Base-by-base conservation (phyloP, 2,797 vertebrate species). In the Paratrypauchen microcephalus region DNA sequence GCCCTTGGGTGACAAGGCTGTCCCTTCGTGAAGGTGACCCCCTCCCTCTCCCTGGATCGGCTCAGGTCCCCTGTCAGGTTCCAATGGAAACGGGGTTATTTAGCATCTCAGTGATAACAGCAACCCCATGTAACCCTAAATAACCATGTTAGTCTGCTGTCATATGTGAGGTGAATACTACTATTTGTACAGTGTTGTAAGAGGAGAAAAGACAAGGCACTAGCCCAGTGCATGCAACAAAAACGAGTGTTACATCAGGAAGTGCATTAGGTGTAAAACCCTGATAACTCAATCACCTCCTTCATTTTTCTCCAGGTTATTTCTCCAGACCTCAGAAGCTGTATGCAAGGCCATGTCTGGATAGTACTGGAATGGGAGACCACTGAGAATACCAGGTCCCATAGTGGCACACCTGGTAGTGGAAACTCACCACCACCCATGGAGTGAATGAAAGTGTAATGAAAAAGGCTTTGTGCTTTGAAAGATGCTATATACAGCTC, bases 51-150 rank as follows among this genome's bases (percentile, higher is more conserved):
- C 83, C 71, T 83, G 78, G 83, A 80, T 76, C 84, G 71, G 48
- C 83, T 84, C 83, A 82, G 79, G 77, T 82, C 77, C 74, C 79
- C 80, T 83, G 86, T 83, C 88, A 83, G 81, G 82, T 86, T 85
- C 84, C 90, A 73, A 75, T 85, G 82, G 84, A 82, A 80, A 74
- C 81, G 90, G 70, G 87, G 90, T 92, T 91, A 91, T 93, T 92
- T 92, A 91, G 79, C 89, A 78, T 86, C 82, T 91, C 93, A 92
- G 92, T 91, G 88, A 92, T 92, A 89, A 89, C 89, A 84, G 84
- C 80, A 70, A 80, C 82, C 73, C 72, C 76, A 36, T 81, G 73
- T 32, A 67, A 55, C 77, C 72, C 70, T 68, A 68, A 68, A 52
- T 72, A 62, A 73, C n/a, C 63, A 12, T 70, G 45, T 75, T 62